Evolutionary conservation across 2,113 vertebrate species (phyloP), one percentile per base, ranked within the genome.

Genomic region (Collichthys lucidus): DNA sequence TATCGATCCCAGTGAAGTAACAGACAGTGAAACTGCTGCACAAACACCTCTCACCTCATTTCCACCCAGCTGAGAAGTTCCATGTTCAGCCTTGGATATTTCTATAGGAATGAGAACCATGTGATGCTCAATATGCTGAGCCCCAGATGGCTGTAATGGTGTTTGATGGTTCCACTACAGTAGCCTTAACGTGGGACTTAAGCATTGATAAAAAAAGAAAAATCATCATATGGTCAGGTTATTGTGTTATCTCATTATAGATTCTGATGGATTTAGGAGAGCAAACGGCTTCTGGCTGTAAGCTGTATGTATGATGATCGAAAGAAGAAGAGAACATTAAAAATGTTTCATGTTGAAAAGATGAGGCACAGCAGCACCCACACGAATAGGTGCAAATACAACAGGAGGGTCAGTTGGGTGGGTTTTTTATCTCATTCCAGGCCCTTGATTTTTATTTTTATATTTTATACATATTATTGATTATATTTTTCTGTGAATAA

Each of bases 1-100:
- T 40, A 80, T 66, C 49, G 46, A 49, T 73, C 56, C 35, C 14
- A 64, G 22, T 15, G 5, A 46, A 40, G 44, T 11, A 69, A 72
- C 47, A 83, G 56, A 61, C 20, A 69, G 52, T 46, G 35, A 4
- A 46, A 35, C 16, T 31, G 40, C 76, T 31, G 31, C 55, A 62
- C 52, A 59, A 65, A 73, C 26, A 66, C 55, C 6, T 46, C 26
- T 60, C 24, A 53, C 46, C 40, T 63, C 46, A 35, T 49, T 65
- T 65, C 57, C 50, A 47, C 20, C 46, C 24, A 15, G 47, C 50
- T 22, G 4, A 19, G 19, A 62, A 31, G 40, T 65, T 15, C 70
- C 29, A 7, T 56, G 40, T 9, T 40, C 35, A 8, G 35, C 35
- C 35, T 40, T 40, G 35, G 56, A 24, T 29, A 11, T 72, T 72